Percentiles rank a stretch among this genome's conserved stretches.
These are phyloP conservation scores for Charina bottae DNA, from an alignment of 2,113 vertebrate genomes.

Conservation along the genomic window DNA sequence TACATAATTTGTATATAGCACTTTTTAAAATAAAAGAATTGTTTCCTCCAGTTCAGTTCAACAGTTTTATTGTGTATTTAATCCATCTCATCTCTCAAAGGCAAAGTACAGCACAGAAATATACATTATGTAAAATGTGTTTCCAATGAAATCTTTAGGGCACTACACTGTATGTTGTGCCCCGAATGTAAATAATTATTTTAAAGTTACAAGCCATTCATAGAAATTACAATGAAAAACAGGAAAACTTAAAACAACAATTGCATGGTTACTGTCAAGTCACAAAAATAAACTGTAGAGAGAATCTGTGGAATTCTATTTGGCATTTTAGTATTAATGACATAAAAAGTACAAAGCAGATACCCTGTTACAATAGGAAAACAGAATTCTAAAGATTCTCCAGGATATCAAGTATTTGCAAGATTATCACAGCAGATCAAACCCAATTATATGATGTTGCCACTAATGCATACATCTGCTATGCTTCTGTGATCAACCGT, in stretches of 20 bases:
- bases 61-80: not conserved
- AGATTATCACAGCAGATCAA: not conserved
- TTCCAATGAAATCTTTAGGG: not conserved
- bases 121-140: not conserved
- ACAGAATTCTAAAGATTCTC: not conserved
- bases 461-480: not conserved
- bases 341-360: not conserved
- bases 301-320: not conserved
- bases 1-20: not conserved
- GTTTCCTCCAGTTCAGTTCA: not conserved
- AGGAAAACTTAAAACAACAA: not conserved
- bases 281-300: not conserved
- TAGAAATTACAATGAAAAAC: not conserved
- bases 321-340: not conserved
- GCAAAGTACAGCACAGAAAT: not conserved
- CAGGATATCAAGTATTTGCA: not conserved
- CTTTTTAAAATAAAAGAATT: not conserved
- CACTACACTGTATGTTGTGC: no score
- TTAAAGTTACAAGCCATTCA: not conserved
- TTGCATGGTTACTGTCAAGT: not conserved
- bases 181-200: not conserved
- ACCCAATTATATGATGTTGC: not conserved
- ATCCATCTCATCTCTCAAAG: not conserved
- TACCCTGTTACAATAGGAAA: not conserved
- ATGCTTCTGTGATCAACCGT: not conserved